phyloP scores from a whole-genome alignment of 2,888 invertebrate species.

The Rhodophaea formosa region DNA sequence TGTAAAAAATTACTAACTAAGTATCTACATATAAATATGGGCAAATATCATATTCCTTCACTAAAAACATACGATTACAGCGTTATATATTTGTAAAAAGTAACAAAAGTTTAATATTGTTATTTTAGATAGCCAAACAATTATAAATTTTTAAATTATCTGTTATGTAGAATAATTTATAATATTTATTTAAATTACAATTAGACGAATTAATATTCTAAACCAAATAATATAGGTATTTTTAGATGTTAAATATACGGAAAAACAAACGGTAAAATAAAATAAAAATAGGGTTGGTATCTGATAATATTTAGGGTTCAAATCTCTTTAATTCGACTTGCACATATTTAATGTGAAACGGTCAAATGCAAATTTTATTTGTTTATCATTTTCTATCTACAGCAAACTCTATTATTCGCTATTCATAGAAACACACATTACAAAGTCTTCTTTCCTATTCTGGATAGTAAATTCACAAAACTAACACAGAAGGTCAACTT shows the following conservation, averaged over 20 bases:
- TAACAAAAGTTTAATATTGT: not conserved
- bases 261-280: no score
- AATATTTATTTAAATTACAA: no score
- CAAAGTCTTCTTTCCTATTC: slow-evolving; percentile 3
- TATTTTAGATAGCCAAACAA: not conserved
- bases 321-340: not conserved
- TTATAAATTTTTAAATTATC: not conserved
- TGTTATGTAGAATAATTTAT: no score
- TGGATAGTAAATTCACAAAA: not conserved
- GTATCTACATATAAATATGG: slow-evolving; percentile 42
- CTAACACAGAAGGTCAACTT: not conserved
- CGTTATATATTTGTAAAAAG: not conserved
- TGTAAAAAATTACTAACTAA: slow-evolving; percentile 66
- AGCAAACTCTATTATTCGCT: slow-evolving; percentile 2
- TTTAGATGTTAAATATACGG: no score
- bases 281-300: no score
- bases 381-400: slow-evolving; percentile 6
- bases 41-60: slow-evolving; percentile 23
- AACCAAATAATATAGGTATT: no score
- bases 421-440: slow-evolving; percentile 14
- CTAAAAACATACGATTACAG: slow-evolving; percentile 9
- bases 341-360: not conserved
- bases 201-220: no score
- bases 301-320: no score
- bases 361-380: not conserved